phyloP scores from a whole-genome alignment of 2,113 vertebrate genomes.

The Rhinichthys klamathensis region DNA sequence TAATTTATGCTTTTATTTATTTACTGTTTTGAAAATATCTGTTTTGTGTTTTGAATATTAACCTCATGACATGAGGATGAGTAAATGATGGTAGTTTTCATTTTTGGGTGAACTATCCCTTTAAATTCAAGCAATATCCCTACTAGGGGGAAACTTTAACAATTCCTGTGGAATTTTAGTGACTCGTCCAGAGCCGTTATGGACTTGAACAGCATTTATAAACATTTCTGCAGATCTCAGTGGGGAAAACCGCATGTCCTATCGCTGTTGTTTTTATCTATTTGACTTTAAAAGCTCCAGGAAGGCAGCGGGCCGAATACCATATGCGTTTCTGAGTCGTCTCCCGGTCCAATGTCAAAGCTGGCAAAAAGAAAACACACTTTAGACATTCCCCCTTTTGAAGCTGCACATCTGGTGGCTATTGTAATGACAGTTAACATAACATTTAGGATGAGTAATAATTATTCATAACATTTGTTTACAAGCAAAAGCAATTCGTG shows the following conservation, averaged over 20 bases:
- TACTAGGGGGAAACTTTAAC: neutral
- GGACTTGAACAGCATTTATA: constrained; percentile 4
- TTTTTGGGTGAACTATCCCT: too few relatives aligned
- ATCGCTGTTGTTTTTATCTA: constrained; percentile 23
- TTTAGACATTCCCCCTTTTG: constrained; percentile 45
- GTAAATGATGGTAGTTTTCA: too few relatives aligned
- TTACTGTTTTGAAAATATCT: too few relatives aligned
- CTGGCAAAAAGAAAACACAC: constrained; percentile 1
- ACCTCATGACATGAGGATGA: too few relatives aligned
- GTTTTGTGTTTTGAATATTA: too few relatives aligned
- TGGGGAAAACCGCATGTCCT: neutral
- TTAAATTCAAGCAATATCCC: constrained; percentile 59
- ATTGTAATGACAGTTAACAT: constrained; percentile 52
- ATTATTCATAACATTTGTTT: constrained; percentile 60
- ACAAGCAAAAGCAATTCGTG: constrained; percentile 52
- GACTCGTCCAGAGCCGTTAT: neutral
- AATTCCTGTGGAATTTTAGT: neutral
- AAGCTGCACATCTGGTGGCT: constrained; percentile 55
- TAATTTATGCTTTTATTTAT: too few relatives aligned
- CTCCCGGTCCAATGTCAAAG: constrained; percentile 20
- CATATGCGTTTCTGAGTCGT: neutral
- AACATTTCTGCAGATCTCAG: constrained; percentile 30
- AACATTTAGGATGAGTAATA: constrained; percentile 54
- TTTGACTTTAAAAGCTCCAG: constrained; percentile 7
- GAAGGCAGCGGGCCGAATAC: constrained; percentile 34